These are phyloP conservation scores for Syritta pipiens DNA, from an alignment of 2,888 invertebrate genomes.

Conservation along the genomic window DNA sequence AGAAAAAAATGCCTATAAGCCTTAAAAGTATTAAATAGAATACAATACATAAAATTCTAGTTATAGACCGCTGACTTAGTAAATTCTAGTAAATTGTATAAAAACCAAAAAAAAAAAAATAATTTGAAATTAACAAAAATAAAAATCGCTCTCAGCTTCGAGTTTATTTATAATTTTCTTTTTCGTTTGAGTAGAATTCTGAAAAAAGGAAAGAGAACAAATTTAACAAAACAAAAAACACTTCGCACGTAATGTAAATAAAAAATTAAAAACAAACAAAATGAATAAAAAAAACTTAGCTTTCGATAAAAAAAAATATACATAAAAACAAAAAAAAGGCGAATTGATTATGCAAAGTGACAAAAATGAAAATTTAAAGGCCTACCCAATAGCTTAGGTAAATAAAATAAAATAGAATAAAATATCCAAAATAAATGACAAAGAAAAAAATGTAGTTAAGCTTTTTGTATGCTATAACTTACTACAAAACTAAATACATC, in stretches of 20 bases:
- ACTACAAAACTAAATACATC: too few species aligned
- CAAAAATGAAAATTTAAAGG: conserved; percentile 13
- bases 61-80: conserved; percentile 19
- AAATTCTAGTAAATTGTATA: conserved; percentile 24
- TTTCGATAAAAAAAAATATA: conserved; percentile 54
- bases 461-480: conserved; percentile 64
- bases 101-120: not conserved
- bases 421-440: conserved; percentile 5
- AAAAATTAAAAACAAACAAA: conserved; percentile 7
- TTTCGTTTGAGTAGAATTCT: too few species aligned
- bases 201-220: not conserved
- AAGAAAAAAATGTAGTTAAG: conserved; percentile 47
- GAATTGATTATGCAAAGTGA: conserved; percentile 25
- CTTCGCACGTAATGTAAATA: conserved; percentile 59
- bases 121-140: not conserved
- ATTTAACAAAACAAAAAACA: not conserved
- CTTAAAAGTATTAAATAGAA: conserved; percentile 63
- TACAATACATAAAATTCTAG: conserved; percentile 12
- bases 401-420: conserved; percentile 27
- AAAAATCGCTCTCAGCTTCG: conserved; percentile 26
- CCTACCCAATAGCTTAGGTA: conserved; percentile 41
- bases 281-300: conserved; percentile 30
- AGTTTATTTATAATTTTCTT: too few species aligned
- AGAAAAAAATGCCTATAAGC: conserved; percentile 57
- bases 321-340: conserved; percentile 12